Conservation (phyloP, 2,113 vertebrate species). For the Edolisoma coerulescens region DNA sequence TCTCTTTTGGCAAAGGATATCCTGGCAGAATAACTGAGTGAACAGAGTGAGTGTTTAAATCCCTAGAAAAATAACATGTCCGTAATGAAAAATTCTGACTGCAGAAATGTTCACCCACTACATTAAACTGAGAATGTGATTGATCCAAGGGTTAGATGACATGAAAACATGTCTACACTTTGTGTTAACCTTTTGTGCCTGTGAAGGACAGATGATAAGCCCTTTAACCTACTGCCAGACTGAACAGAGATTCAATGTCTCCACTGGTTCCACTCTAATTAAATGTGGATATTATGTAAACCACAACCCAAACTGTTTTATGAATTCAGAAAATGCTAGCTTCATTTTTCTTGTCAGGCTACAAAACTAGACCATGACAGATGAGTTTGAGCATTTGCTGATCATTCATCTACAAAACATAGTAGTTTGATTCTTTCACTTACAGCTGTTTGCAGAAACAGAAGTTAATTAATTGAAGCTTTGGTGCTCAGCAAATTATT, state of each 20-base stretch:
- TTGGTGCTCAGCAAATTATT: constrained; percentile 39
- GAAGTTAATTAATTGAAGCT: constrained; percentile 74
- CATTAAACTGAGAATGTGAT: not conserved
- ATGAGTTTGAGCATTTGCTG: constrained; percentile 73
- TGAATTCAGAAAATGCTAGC: constrained; percentile 66
- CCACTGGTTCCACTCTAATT: constrained; percentile 51
- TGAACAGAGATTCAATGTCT: not conserved
- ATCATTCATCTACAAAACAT: constrained; percentile 75
- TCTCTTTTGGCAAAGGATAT: not conserved
- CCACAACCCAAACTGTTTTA: constrained; percentile 44
- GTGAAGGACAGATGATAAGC: constrained; percentile 39
- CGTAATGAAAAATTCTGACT: not conserved
- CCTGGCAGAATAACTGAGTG: not conserved
- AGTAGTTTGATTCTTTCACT: constrained; percentile 75
- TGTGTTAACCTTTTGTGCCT: constrained; percentile 15
- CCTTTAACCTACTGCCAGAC: constrained; percentile 17
- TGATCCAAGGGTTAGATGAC: not conserved
- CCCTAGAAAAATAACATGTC: not conserved
- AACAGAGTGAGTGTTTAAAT: not conserved
- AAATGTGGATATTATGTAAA: constrained; percentile 64
- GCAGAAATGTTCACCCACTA: not conserved
- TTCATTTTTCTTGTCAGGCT: constrained; percentile 71
- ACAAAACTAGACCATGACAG: constrained; percentile 75
- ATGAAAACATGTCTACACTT: not conserved
- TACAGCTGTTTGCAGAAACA: constrained; percentile 70